Conservation (phyloP, 2,113 vertebrate species). For the Myxocyprinus asiaticus region DNA sequence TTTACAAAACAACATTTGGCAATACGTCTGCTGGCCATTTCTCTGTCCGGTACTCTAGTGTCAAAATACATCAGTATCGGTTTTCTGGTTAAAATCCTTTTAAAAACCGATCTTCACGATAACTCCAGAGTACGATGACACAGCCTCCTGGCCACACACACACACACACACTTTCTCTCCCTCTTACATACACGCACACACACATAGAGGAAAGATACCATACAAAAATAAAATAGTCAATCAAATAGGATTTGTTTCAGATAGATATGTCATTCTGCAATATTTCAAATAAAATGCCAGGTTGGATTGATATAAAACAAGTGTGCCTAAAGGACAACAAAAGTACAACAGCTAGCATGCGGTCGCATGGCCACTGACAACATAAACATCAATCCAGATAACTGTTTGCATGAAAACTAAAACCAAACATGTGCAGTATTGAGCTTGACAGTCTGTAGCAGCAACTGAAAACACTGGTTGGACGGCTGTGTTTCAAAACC, state of each 20-base stretch:
- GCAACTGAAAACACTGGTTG: conserved; percentile 14
- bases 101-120: conserved; percentile 94
- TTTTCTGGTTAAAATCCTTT: conserved; percentile 89
- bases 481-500: conserved; percentile 23
- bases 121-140: conserved; percentile 76
- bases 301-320: background rate
- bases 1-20: conserved; percentile 78
- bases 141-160: conserved; percentile 42
- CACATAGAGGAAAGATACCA: conserved; percentile 30
- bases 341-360: conserved; percentile 61
- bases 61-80: conserved; percentile 88
- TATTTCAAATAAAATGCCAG: conserved; percentile 34
- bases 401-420: conserved; percentile 11
- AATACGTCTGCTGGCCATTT: conserved; percentile 56
- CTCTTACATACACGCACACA: conserved; percentile 35
- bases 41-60: conserved; percentile 70
- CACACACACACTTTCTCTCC: conserved; percentile 28
- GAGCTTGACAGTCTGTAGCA: conserved; percentile 8
- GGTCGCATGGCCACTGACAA: conserved; percentile 45
- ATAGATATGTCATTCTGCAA: conserved; percentile 12
- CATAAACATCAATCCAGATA: conserved; percentile 37
- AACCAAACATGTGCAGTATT: conserved; percentile 6
- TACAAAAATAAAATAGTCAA: conserved; percentile 73
- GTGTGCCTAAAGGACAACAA: too few species aligned
- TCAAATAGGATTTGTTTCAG: conserved; percentile 40